These are phyloP conservation scores for Drosophila parvula DNA, from an alignment of 1,140 invertebrate genomes.

Conservation along the genomic window DNA sequence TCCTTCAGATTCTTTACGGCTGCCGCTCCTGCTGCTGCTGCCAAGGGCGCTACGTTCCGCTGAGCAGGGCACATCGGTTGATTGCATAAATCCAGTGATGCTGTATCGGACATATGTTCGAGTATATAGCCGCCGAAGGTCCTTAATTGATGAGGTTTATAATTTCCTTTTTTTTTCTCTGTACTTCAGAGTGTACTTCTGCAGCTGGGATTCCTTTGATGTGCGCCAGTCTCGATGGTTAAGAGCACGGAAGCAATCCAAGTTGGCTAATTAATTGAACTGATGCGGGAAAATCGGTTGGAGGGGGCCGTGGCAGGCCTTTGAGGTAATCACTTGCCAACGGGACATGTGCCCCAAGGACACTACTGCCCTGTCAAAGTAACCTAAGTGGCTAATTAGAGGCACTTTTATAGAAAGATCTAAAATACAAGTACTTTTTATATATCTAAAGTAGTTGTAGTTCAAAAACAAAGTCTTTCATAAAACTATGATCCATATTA, in stretches of 20 bases:
- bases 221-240: constrained; percentile 32
- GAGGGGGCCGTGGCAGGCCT: background rate
- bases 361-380: background rate
- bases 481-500: background rate
- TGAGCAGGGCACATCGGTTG: constrained; percentile 65
- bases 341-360: background rate
- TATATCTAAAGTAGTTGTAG: background rate
- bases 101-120: constrained; percentile 42
- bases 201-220: constrained; percentile 41
- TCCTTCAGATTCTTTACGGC: constrained; percentile 75
- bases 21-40: constrained; percentile 16
- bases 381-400: constrained; percentile 8
- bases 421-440: background rate
- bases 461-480: background rate
- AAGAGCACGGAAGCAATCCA: constrained; percentile 43
- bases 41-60: constrained; percentile 52
- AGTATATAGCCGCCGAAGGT: constrained; percentile 22
- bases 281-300: constrained; percentile 16
- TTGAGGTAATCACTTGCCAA: constrained; percentile 20
- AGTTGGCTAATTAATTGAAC: constrained; percentile 42
- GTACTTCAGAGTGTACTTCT: constrained; percentile 3
- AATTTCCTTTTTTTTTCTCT: constrained; percentile 19
- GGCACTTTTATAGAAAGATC: background rate
- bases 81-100: constrained; percentile 37
- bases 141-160: constrained; percentile 49